Percentiles rank a stretch among this genome's conserved stretches.
These are phyloP conservation scores for Anthopleura xanthogrammica DNA, from an alignment of 92 coral and sea anemone species.

Conservation along the genomic window DNA sequence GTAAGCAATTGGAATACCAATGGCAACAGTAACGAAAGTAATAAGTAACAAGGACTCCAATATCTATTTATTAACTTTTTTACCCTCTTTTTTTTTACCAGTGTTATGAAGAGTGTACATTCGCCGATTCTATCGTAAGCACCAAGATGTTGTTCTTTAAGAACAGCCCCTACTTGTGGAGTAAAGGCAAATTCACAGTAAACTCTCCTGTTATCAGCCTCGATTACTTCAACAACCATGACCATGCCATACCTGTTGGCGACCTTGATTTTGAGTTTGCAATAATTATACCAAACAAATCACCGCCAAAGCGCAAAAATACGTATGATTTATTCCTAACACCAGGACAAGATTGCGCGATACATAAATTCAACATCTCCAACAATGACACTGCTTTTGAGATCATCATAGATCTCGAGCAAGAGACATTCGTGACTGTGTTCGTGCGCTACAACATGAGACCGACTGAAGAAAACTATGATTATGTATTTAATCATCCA, in stretches of 20 bases:
- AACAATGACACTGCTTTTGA: slow-evolving; percentile 59
- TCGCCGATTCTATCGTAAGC: slow-evolving; percentile 24
- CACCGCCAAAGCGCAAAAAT: not conserved
- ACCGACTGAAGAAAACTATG: slow-evolving; percentile 49
- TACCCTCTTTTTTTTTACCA: not conserved
- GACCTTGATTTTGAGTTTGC: slow-evolving; percentile 12
- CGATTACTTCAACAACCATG: slow-evolving; percentile 22
- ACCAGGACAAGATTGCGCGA: slow-evolving; percentile 1
- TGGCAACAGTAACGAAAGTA: not conserved
- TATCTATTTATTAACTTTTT: too few species aligned
- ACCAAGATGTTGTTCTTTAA: slow-evolving; percentile 10
- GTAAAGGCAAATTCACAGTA: slow-evolving; percentile 25
- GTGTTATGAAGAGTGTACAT: slow-evolving; percentile 13
- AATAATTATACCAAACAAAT: not conserved
- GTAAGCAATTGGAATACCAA: too few species aligned
- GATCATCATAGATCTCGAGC: slow-evolving; percentile 19
- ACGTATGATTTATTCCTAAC: too few species aligned
- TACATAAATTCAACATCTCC: slow-evolving; percentile 36
- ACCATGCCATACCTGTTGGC: slow-evolving; percentile 34
- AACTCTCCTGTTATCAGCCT: slow-evolving; percentile 46
- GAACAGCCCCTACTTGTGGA: slow-evolving; percentile 44
- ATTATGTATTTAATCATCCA: slow-evolving; percentile 48
- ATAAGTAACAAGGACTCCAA: too few species aligned
- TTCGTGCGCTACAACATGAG: slow-evolving; percentile 47
- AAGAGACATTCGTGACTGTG: slow-evolving; percentile 40